These are phyloP conservation scores for Rhopalosiphum padi DNA, from an alignment of 1,140 invertebrate genomes.

Conservation along the genomic window DNA sequence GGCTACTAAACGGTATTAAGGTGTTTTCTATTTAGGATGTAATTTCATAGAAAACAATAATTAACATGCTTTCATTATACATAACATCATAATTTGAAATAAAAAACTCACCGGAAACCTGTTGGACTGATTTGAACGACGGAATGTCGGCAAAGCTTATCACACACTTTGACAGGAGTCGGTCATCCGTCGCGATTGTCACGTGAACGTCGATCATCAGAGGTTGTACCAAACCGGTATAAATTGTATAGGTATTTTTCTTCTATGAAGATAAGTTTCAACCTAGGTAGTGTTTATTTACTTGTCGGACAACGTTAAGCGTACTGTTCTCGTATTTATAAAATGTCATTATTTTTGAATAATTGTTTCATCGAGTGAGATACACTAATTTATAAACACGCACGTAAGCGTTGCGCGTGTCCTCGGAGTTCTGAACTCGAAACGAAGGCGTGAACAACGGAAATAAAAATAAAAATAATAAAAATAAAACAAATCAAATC, in stretches of 20 bases:
- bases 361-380: neutral
- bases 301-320: neutral
- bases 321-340: neutral
- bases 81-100: neutral
- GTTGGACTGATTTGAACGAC: constrained; percentile 32
- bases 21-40: neutral
- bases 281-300: neutral
- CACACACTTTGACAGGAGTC: neutral
- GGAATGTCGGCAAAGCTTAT: neutral
- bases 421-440: neutral
- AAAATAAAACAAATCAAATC: too few relatives aligned
- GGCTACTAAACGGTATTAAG: neutral
- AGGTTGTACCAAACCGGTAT: neutral
- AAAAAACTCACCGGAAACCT: constrained; percentile 54
- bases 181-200: neutral
- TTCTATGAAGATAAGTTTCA: neutral
- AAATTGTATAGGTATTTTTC: neutral
- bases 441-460: neutral
- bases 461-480: neutral
- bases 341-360: neutral
- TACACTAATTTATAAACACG: neutral
- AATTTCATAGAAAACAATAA: neutral
- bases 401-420: neutral
- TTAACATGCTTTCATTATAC: neutral
- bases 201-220: neutral